A percentile compares a stretch with the other conserved stretches of the same genome.
Conservation (phyloP, 2,888 invertebrate genomes). For the Hedya salicella region DNA sequence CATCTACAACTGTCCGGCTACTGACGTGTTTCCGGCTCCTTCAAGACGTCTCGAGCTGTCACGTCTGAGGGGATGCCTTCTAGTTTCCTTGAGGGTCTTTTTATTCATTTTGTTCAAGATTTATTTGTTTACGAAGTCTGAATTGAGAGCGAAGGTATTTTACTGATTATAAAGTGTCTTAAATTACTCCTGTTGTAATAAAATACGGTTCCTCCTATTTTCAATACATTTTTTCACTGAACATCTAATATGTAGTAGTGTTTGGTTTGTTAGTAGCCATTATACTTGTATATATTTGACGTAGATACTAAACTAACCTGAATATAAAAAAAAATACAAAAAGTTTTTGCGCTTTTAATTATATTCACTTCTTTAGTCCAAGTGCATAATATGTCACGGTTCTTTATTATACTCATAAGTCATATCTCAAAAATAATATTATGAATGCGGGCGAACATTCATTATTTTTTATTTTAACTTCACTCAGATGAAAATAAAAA, state of each 20-base stretch:
- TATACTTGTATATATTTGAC: too few species aligned
- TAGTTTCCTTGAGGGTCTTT: constrained; percentile 79
- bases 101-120: constrained; percentile 73
- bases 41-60: constrained; percentile 81
- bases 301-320: too few species aligned
- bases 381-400: too few species aligned
- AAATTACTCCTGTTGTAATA: constrained; percentile 13
- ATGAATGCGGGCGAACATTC: too few species aligned
- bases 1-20: constrained; percentile 79
- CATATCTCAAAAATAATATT: too few species aligned
- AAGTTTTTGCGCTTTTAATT: too few species aligned
- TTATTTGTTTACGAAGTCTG: constrained; percentile 62
- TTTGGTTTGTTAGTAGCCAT: not conserved
- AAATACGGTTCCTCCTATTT: not conserved
- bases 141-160: constrained; percentile 30
- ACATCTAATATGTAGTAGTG: not conserved
- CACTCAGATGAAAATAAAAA: too few species aligned
- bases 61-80: constrained; percentile 73
- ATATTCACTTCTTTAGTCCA: too few species aligned
- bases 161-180: constrained; percentile 17
- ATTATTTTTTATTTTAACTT: too few species aligned
- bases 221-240: too few species aligned
- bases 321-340: too few species aligned
- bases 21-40: constrained; percentile 82
- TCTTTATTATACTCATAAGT: too few species aligned